Conservation (phyloP, 92 coral and sea anemone genomes). For the Palythoa caribaeorum region DNA sequence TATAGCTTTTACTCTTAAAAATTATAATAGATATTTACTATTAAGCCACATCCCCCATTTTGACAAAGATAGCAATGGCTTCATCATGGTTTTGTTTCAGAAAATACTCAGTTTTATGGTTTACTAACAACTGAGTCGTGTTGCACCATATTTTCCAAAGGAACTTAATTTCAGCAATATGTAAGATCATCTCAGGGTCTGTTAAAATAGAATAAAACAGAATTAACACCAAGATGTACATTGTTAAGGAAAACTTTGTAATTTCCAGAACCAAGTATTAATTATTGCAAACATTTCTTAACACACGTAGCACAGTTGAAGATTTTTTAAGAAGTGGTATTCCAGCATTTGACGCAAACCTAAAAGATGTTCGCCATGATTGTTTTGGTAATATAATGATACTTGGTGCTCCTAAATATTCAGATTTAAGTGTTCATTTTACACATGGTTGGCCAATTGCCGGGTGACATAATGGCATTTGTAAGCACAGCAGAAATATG, state of each 20-base stretch:
- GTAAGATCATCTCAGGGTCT: neutral
- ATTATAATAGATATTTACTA: no score
- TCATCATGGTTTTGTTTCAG: no score
- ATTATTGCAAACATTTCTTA: neutral
- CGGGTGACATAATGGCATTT: slow-evolving; percentile 1
- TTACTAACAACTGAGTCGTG: no score
- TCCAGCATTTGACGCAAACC: slow-evolving; percentile 13
- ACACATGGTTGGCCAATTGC: slow-evolving; percentile 39
- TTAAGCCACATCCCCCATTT: no score
- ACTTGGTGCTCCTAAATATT: slow-evolving; percentile 32
- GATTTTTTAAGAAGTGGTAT: slow-evolving; percentile 8
- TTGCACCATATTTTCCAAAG: slow-evolving; percentile 20
- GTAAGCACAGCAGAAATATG: slow-evolving; percentile 19
- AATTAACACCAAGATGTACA: neutral
- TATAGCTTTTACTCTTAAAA: neutral
- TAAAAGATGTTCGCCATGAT: slow-evolving; percentile 14
- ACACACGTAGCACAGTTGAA: slow-evolving; percentile 1
- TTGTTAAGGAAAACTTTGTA: neutral
- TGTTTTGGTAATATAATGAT: slow-evolving; percentile 27
- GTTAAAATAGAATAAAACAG: neutral
- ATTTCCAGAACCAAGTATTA: neutral
- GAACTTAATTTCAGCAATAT: slow-evolving; percentile 10
- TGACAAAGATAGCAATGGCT: no score
- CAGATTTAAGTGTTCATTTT: neutral
- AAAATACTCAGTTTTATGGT: no score